Evolutionary conservation across 2,888 invertebrate genomes (phyloP).

Genomic region (Marasmarcha lunaedactyla): DNA sequence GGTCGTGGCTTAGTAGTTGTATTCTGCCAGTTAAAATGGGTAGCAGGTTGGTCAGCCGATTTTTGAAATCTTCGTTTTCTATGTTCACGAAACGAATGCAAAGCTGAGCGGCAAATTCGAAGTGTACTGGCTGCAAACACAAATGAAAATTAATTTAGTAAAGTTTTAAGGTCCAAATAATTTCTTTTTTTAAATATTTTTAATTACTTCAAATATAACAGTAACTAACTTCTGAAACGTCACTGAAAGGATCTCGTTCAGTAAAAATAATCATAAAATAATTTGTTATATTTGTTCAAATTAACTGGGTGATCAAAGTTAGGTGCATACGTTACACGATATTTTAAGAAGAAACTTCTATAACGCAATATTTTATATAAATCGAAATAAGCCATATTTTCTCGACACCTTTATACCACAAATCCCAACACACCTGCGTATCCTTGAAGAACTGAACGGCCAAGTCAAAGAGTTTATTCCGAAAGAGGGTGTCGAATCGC

Average conservation of each 20-base stretch:
- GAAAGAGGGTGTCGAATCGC: conserved; percentile 64
- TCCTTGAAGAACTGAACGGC: conserved; percentile 78
- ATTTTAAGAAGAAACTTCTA: too few species aligned
- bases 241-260: conserved; percentile 1
- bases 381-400: too few species aligned
- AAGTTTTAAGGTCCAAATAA: not conserved
- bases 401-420: too few species aligned
- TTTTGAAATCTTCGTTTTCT: conserved; percentile 78
- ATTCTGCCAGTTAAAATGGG: conserved; percentile 70
- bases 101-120: conserved; percentile 82
- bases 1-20: conserved; percentile 54
- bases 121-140: conserved; percentile 70
- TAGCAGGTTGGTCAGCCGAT: conserved; percentile 71
- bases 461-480: conserved; percentile 78
- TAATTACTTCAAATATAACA: too few species aligned
- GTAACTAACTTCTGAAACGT: too few species aligned
- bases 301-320: too few species aligned
- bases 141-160: conserved; percentile 7
- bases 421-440: conserved; percentile 35
- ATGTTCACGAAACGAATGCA: conserved; percentile 83
- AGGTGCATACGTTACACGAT: too few species aligned
- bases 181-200: not conserved
- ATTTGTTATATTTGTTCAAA: too few species aligned
- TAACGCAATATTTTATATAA: too few species aligned
- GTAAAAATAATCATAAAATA: too few species aligned